Base-by-base conservation (phyloP, 2,888 invertebrate species). In the Blastobasis adustella region DNA sequence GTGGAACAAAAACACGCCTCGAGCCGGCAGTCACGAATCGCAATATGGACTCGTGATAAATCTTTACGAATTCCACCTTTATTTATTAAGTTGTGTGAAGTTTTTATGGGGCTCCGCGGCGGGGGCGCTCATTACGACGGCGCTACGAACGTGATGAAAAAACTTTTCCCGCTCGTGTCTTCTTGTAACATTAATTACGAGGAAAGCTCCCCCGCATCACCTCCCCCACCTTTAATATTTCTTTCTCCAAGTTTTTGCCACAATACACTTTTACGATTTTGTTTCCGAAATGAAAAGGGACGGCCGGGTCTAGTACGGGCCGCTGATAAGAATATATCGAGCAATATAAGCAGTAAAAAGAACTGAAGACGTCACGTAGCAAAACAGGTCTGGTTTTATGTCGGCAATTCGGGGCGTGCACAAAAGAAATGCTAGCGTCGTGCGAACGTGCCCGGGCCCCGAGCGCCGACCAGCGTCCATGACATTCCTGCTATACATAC, bases 61-160 rank as follows among this genome's bases (percentile, higher is more conserved):
- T 88, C 85, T 86, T 83, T 75, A 73, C 73, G 73, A 82, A 85
- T 82, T 73, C 82, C 79, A 78, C 69, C 77, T 84, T 84, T 84
- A 86, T 86, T 86, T 86, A 88, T 88, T 87, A 87, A 88, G 88
- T 83, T 86, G 86, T 85, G 82, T 78, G 81, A 74, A 76, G 79
- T 82, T 86, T 85, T 88, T 87, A 87, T 82, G 88, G 84, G 65
- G 73, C 69, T 66, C 71, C 80, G 75, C 80, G 73, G 79, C 77
- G 76, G 82, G 83, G 76, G 79, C 75, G 73, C 82, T 85, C 85
- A 83, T 84, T 86, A 85, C 81, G 62, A 65, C 64, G 60, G 60
- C 67, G 74, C 75, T 76, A 73, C 71, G 62, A 73, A 69, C 75
- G 73, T 75, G 82, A 85, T 85, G 85, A 86, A 87, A 87, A 87